These are phyloP conservation scores for Speoplatyrhinus poulsoni DNA, from an alignment of 2,113 vertebrate genomes.

Conservation along the genomic window DNA sequence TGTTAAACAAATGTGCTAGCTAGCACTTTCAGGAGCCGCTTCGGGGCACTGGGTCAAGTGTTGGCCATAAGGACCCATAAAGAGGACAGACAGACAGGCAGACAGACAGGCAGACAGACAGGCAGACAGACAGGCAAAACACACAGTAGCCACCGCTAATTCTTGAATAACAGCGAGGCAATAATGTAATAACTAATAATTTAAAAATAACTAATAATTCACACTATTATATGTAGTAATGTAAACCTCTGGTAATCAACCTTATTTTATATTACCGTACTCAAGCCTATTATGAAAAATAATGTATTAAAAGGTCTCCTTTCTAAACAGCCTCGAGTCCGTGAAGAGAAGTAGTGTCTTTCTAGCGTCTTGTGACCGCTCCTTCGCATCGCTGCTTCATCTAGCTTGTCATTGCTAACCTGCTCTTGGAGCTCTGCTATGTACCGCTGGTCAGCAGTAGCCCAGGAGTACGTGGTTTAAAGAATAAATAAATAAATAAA, in stretches of 20 bases:
- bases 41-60: constrained; percentile 20
- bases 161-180: too few species aligned
- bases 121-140: not conserved
- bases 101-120: not conserved
- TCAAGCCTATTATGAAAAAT: not conserved
- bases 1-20: not conserved
- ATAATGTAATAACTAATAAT: too few species aligned
- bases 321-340: constrained; percentile 17
- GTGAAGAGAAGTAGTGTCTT: not conserved
- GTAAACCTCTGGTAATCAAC: not conserved
- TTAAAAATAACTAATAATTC: too few species aligned
- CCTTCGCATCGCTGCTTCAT: constrained; percentile 15
- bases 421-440: constrained; percentile 15
- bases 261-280: constrained; percentile 5
- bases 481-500: constrained; percentile 69
- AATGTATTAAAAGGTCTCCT: not conserved
- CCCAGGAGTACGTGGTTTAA: constrained; percentile 50
- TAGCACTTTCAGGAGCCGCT: constrained; percentile 10
- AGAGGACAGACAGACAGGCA: not conserved
- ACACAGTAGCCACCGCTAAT: too few species aligned
- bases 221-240: too few species aligned
- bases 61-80: not conserved
- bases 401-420: constrained; percentile 39
- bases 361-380: constrained; percentile 23
- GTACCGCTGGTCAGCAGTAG: constrained; percentile 20